Evolutionary conservation across 2,888 invertebrate genomes (phyloP).

Genomic region (Gandaritis pyraliata): DNA sequence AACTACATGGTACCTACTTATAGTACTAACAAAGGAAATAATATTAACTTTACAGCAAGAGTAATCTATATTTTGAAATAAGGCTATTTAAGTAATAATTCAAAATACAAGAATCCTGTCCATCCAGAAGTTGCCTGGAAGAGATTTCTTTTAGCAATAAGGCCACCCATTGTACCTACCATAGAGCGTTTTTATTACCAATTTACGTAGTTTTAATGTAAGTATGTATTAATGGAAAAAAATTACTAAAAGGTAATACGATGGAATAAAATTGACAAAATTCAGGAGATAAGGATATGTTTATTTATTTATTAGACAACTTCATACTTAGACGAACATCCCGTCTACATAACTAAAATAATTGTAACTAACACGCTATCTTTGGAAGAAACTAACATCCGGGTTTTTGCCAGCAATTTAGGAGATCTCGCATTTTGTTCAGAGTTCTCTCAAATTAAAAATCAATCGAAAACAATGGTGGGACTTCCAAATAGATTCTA

Average conservation of each 20-base stretch:
- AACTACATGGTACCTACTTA: not conserved
- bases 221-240: too few relatives aligned
- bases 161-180: too few relatives aligned
- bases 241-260: too few relatives aligned
- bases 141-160: too few relatives aligned
- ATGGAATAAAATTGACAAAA: slow-evolving; percentile 33
- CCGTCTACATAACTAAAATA: slow-evolving; percentile 64
- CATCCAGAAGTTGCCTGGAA: too few relatives aligned
- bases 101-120: too few relatives aligned
- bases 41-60: too few relatives aligned
- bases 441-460: slow-evolving; percentile 30
- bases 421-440: slow-evolving; percentile 20
- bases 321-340: slow-evolving; percentile 68
- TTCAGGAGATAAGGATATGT: slow-evolving; percentile 80
- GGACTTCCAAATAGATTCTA: slow-evolving; percentile 51
- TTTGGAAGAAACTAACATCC: slow-evolving; percentile 79
- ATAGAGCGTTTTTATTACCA: too few relatives aligned
- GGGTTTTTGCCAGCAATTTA: slow-evolving; percentile 54
- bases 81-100: too few relatives aligned
- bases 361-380: slow-evolving; percentile 73
- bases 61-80: too few relatives aligned
- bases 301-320: slow-evolving; percentile 84
- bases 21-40: too few relatives aligned
- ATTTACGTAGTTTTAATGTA: too few relatives aligned
- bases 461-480: slow-evolving; percentile 43